phyloP scores from a whole-genome alignment of 2,797 vertebrate genomes.

The Rhodeus uyekii region DNA sequence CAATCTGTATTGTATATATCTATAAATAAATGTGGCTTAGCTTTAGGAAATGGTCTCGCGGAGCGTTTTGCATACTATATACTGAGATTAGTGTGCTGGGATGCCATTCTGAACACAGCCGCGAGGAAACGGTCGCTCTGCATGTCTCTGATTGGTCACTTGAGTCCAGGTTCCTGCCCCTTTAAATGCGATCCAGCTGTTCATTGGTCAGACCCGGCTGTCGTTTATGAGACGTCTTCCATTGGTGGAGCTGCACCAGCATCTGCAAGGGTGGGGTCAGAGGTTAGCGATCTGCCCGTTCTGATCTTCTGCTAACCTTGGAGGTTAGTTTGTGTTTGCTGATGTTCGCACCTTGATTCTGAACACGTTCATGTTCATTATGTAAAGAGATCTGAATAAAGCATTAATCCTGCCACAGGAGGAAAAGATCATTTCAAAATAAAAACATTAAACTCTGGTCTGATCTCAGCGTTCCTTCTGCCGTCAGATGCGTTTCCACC shows the following conservation, averaged over 20 bases:
- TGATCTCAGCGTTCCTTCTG: conserved; percentile 20
- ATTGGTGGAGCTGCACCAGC: conserved; percentile 67
- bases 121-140: neutral
- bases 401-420: conserved; percentile 69
- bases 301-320: conserved; percentile 54
- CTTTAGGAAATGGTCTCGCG: neutral
- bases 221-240: conserved; percentile 62
- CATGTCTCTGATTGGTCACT: conserved; percentile 37
- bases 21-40: neutral
- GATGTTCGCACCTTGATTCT: conserved; percentile 73
- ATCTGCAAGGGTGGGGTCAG: conserved; percentile 51
- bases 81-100: conserved; percentile 7
- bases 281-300: too few species aligned
- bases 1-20: neutral
- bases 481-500: too few species aligned
- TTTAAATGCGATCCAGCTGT: conserved; percentile 24
- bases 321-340: conserved; percentile 74
- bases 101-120: neutral
- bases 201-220: conserved; percentile 25
- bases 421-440: conserved; percentile 68
- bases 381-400: conserved; percentile 63
- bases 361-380: conserved; percentile 68
- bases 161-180: conserved; percentile 31
- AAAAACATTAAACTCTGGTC: conserved; percentile 44
- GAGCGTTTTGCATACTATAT: neutral